Percentiles rank a stretch among this genome's conserved stretches.
phyloP scores from a whole-genome alignment of 2,888 invertebrate genomes.

The Drosophila multiciliata region DNA sequence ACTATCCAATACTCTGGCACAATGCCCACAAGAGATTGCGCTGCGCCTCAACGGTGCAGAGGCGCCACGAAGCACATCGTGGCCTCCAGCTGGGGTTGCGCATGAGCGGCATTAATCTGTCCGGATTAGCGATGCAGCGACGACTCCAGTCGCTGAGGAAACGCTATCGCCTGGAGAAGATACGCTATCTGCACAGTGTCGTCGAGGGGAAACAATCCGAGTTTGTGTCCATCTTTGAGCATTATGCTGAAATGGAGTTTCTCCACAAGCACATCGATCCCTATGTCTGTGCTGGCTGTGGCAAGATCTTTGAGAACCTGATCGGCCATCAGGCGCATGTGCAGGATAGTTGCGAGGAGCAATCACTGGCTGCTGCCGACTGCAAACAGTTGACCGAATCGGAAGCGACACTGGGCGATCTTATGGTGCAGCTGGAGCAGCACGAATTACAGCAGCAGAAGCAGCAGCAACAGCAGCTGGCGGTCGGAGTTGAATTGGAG shows the following conservation, averaged over 20 bases:
- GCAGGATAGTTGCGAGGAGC: constrained; percentile 55
- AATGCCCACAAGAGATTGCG: constrained; percentile 61
- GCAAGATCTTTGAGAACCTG: constrained; percentile 78
- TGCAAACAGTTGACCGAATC: constrained; percentile 3
- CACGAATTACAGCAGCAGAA: constrained; percentile 1
- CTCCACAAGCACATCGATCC: constrained; percentile 80
- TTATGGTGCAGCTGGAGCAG: constrained; percentile 32
- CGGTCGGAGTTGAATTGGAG: background rate
- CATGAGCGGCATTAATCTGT: constrained; percentile 61
- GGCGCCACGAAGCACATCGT: constrained; percentile 65
- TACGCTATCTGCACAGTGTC: constrained; percentile 70
- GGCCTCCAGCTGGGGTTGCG: constrained; percentile 66
- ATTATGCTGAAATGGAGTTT: constrained; percentile 76
- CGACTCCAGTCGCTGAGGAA: constrained; percentile 74
- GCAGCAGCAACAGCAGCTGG: background rate
- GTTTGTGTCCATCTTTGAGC: constrained; percentile 69
- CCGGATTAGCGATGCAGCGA: constrained; percentile 65
- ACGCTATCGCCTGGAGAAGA: constrained; percentile 79
- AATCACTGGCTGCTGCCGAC: constrained; percentile 10
- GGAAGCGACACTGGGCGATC: constrained; percentile 32
- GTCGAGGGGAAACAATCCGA: constrained; percentile 67
- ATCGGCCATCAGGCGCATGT: constrained; percentile 66
- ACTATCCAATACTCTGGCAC: constrained; percentile 80
- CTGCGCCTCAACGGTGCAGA: constrained; percentile 52
- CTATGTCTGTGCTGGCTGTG: constrained; percentile 74